Evolutionary conservation across 2,888 invertebrate genomes (phyloP).

Genomic region (Antheraea yamamai): DNA sequence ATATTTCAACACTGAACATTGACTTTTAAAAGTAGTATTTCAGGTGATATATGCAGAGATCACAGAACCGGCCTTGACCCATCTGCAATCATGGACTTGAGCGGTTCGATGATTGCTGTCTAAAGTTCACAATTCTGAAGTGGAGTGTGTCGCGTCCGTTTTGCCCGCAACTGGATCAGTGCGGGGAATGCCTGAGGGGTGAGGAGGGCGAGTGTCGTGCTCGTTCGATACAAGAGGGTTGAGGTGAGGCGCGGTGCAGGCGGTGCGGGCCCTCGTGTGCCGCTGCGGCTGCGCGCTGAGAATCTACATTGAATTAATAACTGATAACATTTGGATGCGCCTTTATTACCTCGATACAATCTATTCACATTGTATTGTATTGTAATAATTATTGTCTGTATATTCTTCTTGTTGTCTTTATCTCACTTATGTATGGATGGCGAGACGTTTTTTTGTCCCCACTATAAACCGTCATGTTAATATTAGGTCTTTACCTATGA

Average conservation of each 20-base stretch:
- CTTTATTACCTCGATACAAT: background rate
- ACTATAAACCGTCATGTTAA: no score
- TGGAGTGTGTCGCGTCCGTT: background rate
- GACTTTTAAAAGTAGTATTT: background rate
- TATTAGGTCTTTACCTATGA: no score
- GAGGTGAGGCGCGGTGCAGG: background rate
- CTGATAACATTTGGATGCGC: conserved; percentile 20
- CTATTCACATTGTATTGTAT: background rate
- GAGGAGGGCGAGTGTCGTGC: background rate
- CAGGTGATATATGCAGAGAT: background rate
- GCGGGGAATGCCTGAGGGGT: background rate
- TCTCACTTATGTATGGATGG: no score
- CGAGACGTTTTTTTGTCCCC: no score
- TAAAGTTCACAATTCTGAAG: background rate
- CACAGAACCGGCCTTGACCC: background rate
- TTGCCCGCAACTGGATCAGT: background rate
- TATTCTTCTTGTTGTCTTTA: background rate
- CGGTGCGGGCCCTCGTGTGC: background rate
- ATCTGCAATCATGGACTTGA: background rate
- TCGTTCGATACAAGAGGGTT: conserved; percentile 11
- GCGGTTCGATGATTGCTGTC: background rate
- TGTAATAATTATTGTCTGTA: background rate
- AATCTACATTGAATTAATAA: background rate
- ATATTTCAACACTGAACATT: background rate
- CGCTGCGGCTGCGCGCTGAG: conserved; percentile 19